A percentile compares a stretch with the other conserved stretches of the same genome.
Conservation (phyloP, 1,140 invertebrate genomes). For the Antheraea mylitta region DNA sequence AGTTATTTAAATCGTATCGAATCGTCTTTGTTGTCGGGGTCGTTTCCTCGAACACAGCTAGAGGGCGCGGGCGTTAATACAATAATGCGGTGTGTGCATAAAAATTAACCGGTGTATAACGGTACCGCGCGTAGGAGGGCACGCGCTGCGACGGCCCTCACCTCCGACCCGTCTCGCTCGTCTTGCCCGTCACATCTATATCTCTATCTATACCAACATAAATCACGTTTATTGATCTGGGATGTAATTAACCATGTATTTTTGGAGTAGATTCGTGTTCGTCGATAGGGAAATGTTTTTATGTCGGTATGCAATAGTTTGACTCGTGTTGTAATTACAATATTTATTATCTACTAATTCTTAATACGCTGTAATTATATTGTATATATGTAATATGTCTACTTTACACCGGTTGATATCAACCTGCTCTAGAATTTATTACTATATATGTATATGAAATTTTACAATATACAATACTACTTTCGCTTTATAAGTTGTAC, state of each 20-base stretch:
- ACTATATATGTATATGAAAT: not conserved
- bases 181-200: not conserved
- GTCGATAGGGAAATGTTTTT: not conserved
- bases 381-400: not conserved
- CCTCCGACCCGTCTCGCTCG: slow-evolving; percentile 48
- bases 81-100: slow-evolving; percentile 63
- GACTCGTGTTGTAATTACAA: not conserved
- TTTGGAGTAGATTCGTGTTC: slow-evolving; percentile 2
- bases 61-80: slow-evolving; percentile 67
- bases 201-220: not conserved
- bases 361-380: not conserved
- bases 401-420: not conserved
- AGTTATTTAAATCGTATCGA: slow-evolving; percentile 29
- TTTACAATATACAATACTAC: not conserved
- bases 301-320: not conserved
- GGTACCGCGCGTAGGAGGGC: slow-evolving; percentile 64
- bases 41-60: slow-evolving; percentile 35
- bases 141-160: slow-evolving; percentile 46
- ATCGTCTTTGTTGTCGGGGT: slow-evolving; percentile 30
- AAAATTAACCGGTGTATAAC: slow-evolving; percentile 74
- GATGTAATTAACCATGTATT: not conserved
- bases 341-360: not conserved
- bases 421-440: not conserved
- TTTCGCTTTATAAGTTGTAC: no score
- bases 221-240: slow-evolving; percentile 12